phyloP scores from a whole-genome alignment of 2,797 vertebrate species.

The Lithobates sylvaticus region DNA sequence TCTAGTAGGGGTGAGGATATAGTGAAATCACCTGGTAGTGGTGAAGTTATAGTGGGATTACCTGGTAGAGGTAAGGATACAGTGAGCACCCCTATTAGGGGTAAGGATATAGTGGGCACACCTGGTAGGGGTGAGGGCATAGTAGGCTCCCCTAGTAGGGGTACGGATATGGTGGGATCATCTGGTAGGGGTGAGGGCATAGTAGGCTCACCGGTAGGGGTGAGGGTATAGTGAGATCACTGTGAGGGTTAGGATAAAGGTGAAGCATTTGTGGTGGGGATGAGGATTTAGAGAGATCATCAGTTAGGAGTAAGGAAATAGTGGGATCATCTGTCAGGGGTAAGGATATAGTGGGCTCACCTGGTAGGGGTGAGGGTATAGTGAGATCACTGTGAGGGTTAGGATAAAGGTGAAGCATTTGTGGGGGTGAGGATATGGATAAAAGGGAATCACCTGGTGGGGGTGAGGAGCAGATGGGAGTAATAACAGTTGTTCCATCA shows the following conservation, averaged over 20 bases:
- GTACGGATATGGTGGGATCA: not conserved
- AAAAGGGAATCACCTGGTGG: conserved; percentile 65
- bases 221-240: not conserved
- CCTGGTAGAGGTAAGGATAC: not conserved
- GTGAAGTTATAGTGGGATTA: not conserved
- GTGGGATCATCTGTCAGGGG: too few relatives aligned
- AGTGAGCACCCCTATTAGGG: not conserved
- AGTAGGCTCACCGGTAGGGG: not conserved
- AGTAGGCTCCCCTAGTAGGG: not conserved
- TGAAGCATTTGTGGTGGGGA: not conserved
- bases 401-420: not conserved
- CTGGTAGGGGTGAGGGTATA: not conserved
- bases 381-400: not conserved
- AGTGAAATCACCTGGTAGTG: not conserved
- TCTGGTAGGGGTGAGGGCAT: not conserved
- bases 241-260: too few relatives aligned
- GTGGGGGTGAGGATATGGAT: too few relatives aligned
- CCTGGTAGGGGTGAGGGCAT: not conserved
- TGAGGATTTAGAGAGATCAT: not conserved
- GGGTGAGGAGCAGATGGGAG: conserved; percentile 79
- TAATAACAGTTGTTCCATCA: conserved; percentile 79
- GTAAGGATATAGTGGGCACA: too few relatives aligned
- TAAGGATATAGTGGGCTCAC: not conserved
- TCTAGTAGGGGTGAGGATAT: not conserved
- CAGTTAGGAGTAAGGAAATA: not conserved